phyloP scores from a whole-genome alignment of 2,113 vertebrate species.

The Pavo muticus region DNA sequence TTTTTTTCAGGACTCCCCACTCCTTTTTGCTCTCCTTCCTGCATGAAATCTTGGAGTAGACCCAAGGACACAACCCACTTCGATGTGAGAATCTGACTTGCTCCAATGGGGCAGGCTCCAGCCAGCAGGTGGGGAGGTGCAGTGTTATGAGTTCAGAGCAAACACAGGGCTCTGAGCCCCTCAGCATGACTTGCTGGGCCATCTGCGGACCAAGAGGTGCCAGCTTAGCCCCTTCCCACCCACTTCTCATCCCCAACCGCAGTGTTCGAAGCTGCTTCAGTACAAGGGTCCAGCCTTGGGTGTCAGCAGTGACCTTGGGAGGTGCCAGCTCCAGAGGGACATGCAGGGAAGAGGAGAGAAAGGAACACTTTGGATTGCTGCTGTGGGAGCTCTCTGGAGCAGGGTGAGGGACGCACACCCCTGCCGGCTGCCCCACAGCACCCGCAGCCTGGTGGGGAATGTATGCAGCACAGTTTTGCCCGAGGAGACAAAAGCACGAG shows the following conservation, averaged over 20 bases:
- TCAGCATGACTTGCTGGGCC: background rate
- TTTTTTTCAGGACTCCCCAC: background rate
- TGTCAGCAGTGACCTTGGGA: slow-evolving; percentile 41
- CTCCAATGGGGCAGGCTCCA: background rate
- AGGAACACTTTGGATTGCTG: slow-evolving; percentile 6
- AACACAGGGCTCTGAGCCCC: background rate
- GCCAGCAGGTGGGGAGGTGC: background rate
- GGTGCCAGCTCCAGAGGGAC: background rate
- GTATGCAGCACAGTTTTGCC: slow-evolving; percentile 33
- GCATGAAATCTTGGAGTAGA: background rate
- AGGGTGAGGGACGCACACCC: background rate
- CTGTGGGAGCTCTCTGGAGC: slow-evolving; percentile 19
- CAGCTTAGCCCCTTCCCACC: background rate
- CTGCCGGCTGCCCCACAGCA: background rate
- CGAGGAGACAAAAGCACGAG: slow-evolving; percentile 24
- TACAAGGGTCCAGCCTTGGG: background rate
- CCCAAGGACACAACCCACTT: background rate
- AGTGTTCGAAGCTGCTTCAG: background rate
- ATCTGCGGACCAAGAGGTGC: fast-evolving
- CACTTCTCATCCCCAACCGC: background rate
- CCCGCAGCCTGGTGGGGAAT: background rate
- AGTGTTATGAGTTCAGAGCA: background rate
- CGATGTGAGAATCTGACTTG: background rate
- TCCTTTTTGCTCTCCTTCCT: background rate
- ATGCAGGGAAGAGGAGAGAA: background rate